Evolutionary conservation across 1,140 invertebrate genomes (phyloP), one percentile per base, ranked within the genome.

Genomic region (Leguminivora glycinivorella): DNA sequence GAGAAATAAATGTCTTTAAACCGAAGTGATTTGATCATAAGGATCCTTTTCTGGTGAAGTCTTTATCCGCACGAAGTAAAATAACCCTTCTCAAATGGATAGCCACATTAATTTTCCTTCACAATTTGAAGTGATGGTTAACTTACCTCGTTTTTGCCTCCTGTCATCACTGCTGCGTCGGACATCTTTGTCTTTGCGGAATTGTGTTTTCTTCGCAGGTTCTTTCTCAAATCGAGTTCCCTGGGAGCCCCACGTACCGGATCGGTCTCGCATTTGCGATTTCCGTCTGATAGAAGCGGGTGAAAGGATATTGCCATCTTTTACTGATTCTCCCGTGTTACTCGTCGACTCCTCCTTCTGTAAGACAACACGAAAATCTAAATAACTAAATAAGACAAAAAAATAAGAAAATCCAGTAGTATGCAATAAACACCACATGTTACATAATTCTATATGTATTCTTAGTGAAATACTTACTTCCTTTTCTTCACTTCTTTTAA

Each of bases 241-340:
- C 69, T 94, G 93, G 1, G 93, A 93, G 1, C 94, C 91, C 94
- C 94, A 95, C 2, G 94, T 95, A 22, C 94, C 94, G 81, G 89
- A 90, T 58, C 92, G 89, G 17, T 72, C 71, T 34, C 88, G 79
- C 10, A 76, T 69, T 34, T 68, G 75, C 77, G 83, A 79, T 76
- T 29, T 63, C 56, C 72, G 70, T 71, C 71, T 70, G 72, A 67
- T 2, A 63, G 43, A 34, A 38, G 9, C 2, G 26, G 67, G 75
- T 74, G 73, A 43, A 71, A 74, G 4, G 12, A 69, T 72, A 70
- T 24, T 71, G 31, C 58, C 58, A 63, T 63, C 58, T 31, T 63
- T 63, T 1, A 29, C 26, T 9, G 58, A 29, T 7, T 63, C 58
- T 29, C 26, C 29, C n/a, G 58, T 63, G n/a, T n/a, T 29, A 31